Base-by-base conservation (phyloP, 2,888 invertebrate genomes). In the Drosophila putrida region DNA sequence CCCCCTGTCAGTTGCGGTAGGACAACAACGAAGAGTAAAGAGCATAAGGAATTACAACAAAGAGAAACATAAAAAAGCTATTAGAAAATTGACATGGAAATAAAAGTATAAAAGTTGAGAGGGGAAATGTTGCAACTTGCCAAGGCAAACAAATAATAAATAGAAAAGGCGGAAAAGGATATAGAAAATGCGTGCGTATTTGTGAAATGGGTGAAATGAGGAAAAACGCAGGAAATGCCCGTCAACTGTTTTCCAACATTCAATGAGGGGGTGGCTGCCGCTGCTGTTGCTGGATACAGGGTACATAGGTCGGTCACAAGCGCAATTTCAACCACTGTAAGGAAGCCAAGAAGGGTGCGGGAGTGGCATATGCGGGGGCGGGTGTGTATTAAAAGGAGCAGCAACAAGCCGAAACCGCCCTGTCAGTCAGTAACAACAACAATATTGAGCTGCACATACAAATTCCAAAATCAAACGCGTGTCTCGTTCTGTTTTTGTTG, bases 241-340 rank as follows among this genome's bases (percentile, higher is more conserved):
- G 55, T 76, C 63, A 69, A 41, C 69, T 57, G 53, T 49, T 35
- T 54, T 44, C 44, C 41, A 28, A 28, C 35, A 46, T 20, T 36
- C 35, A 41, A 13, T 55, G 31, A 27, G 70, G 41, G 53, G 73
- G 68, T 62, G 62, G 68, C 58, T 55, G 54, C 44, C 46, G 58
- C 31, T 58, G 57, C 35, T 65, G 55, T 31, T 59, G 51, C 31
- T 49, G 47, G 44, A 44, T 50, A 50, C 50, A 44, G 50, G 44
- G 57, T 63, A 43, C 54, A 54, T 41, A 76, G 73, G 72, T 70
- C 76, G 73, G 72, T 70, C 76, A 76, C 77, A 69, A 33, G 49
- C 58, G 58, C 43, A 58, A 54, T 85, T 82, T 75, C 86, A 79
- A 82, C 82, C 82, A 82, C 82, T 84, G 74, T 65, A 25, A 31